Percentiles rank a stretch among this genome's conserved stretches.
These are phyloP conservation scores for Periparus ater DNA, from an alignment of 2,797 vertebrate genomes.

Conservation along the genomic window DNA sequence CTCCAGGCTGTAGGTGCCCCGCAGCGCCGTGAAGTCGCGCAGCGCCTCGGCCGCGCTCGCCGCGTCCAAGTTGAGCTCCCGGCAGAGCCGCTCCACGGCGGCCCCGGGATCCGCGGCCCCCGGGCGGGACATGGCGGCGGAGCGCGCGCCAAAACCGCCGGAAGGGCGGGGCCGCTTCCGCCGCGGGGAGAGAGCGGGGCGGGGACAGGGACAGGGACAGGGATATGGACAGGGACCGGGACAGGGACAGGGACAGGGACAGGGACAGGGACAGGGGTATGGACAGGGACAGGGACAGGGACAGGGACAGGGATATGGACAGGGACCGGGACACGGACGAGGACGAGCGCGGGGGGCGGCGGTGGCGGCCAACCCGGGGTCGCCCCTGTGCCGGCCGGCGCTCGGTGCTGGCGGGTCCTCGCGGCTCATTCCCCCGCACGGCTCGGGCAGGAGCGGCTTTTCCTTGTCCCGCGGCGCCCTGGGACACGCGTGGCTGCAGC, in stretches of 20 bases:
- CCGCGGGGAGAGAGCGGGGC: not conserved
- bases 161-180: not conserved
- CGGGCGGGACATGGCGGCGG: not conserved
- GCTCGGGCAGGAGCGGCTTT: not conserved
- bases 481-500: not conserved
- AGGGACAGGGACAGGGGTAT: no score
- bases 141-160: conserved; percentile 4
- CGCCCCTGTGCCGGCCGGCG: no score
- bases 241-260: no score
- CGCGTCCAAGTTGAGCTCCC: not conserved
- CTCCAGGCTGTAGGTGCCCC: conserved; percentile 2
- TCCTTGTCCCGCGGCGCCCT: not conserved
- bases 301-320: no score
- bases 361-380: rapidly evolving
- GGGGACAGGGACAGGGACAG: not conserved
- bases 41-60: not conserved
- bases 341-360: not conserved
- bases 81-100: not conserved
- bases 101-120: not conserved
- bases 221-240: no score
- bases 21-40: not conserved
- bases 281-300: no score
- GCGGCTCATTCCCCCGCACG: not conserved
- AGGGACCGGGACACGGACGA: no score
- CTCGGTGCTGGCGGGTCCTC: not conserved